Conservation (phyloP, 1,140 invertebrate genomes). For the Drosophila auraria region DNA sequence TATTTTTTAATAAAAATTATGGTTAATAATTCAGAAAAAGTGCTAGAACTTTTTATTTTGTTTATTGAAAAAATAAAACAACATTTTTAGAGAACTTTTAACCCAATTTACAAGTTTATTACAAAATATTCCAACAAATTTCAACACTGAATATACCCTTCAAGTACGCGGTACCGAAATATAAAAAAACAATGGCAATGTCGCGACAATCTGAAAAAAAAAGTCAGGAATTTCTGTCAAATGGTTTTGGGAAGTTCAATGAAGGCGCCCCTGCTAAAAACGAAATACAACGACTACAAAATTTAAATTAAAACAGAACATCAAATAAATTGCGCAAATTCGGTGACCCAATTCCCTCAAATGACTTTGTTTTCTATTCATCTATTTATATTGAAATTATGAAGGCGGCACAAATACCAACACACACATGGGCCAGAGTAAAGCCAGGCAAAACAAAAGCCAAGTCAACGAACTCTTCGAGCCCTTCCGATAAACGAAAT, state of each 20-base stretch:
- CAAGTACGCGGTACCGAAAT: not conserved
- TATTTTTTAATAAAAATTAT: too few species aligned
- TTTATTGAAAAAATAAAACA: too few species aligned
- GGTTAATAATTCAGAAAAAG: too few species aligned
- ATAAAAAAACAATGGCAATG: slow-evolving; percentile 24
- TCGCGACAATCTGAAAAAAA: slow-evolving; percentile 32
- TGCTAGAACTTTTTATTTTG: too few species aligned
- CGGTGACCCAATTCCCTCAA: slow-evolving; percentile 72
- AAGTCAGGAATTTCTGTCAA: slow-evolving; percentile 47
- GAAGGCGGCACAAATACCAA: slow-evolving; percentile 13
- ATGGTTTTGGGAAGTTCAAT: slow-evolving; percentile 57
- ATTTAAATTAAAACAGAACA: slow-evolving; percentile 50
- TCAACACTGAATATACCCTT: too few species aligned
- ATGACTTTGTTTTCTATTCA: slow-evolving; percentile 59
- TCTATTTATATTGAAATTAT: slow-evolving; percentile 70
- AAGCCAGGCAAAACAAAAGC: slow-evolving; percentile 48
- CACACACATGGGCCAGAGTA: slow-evolving; percentile 5
- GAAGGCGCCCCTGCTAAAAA: slow-evolving; percentile 53
- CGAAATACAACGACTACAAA: slow-evolving; percentile 7
- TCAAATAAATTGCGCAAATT: slow-evolving; percentile 80
- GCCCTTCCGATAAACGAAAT: slow-evolving; percentile 49
- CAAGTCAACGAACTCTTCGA: slow-evolving; percentile 72
- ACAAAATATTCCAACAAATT: too few species aligned
- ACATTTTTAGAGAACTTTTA: too few species aligned
- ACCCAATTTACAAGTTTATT: too few species aligned